Percentiles rank a stretch among this genome's conserved stretches.
phyloP scores from a whole-genome alignment of 2,113 vertebrate genomes.

The Megaleporinus macrocephalus region DNA sequence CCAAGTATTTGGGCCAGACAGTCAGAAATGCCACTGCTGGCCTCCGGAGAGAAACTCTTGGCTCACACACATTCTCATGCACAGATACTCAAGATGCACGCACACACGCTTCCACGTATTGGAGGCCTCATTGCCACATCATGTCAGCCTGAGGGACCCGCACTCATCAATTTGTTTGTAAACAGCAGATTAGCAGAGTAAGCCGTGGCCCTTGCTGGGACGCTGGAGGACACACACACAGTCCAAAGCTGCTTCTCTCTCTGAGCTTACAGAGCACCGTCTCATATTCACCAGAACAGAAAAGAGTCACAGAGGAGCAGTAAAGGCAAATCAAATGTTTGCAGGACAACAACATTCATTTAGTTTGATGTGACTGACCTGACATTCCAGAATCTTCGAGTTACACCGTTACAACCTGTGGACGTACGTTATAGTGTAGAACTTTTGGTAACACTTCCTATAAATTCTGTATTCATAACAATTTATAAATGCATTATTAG shows the following conservation, averaged over 20 bases:
- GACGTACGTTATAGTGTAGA: no score
- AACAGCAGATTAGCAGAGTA: conserved; percentile 78
- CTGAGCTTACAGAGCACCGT: neutral
- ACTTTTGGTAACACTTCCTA: no score
- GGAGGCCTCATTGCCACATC: conserved; percentile 59
- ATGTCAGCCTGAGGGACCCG: conserved; percentile 71
- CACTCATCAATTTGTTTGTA: conserved; percentile 82
- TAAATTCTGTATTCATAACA: no score
- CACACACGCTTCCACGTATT: conserved; percentile 64
- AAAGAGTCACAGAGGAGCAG: neutral
- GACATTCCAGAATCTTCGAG: neutral
- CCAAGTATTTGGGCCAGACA: conserved; percentile 68
- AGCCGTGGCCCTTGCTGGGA: conserved; percentile 66
- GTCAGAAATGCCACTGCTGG: conserved; percentile 64
- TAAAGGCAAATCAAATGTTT: neutral
- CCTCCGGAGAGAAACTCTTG: conserved; percentile 66
- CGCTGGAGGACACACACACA: conserved; percentile 51
- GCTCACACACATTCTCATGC: conserved; percentile 55
- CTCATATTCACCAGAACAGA: neutral
- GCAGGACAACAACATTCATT: neutral
- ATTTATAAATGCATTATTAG: no score
- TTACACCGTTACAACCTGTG: no score
- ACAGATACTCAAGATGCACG: conserved; percentile 56
- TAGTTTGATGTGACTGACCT: neutral
- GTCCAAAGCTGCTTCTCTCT: neutral